Base-by-base conservation (phyloP, 2,888 invertebrate species). In the Drymonia ruficornis region DNA sequence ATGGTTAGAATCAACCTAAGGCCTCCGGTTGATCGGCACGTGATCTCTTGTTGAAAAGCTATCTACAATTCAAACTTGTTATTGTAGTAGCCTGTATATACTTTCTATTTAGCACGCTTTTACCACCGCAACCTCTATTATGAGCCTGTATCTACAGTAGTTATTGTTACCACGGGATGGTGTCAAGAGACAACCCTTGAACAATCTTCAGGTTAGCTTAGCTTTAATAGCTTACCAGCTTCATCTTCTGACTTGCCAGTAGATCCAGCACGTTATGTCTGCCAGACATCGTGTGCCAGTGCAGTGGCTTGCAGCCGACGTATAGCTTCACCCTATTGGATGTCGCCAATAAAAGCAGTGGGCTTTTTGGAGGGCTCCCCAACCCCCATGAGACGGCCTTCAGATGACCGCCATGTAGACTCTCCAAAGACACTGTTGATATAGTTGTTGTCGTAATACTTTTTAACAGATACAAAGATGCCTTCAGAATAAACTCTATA, bases 371-470 rank as follows among this genome's bases (percentile, higher is more conserved):
- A 93, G 85, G 47, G 95, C 80, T 12, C 92, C 94, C 94, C 19
- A 96, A 90, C 7, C 93, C 91, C 83, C 96, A 94, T 56, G 95
- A 94, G 53, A 95, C 94, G 11, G 93, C 89, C 55, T 94, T 93
- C 4, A 94, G 80, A 56, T 93, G 86, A 11, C 94, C 95, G 13
- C 94, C 93, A 65, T 94, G 93, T 0, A 94, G 82, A 6, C 94
- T 94, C 78, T 96, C 95, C 62, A 96, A 83, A n/a, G 94, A 93
- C n/a, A 95, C 96, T 96, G 80, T 48, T 82, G 80, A 59, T 11
- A 9, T 3, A 42, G 2, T 1, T 18, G 1, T 11, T 18, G 19
- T 18, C 9, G 8, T 42, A 8, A 42, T 18, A 42, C 16, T 19
- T 18, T 5, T 18, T 9, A 42, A 15, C 11, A 18, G 1, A 3